phyloP scores from a whole-genome alignment of 2,113 vertebrate genomes.

The Ornithorhynchus anatinus region DNA sequence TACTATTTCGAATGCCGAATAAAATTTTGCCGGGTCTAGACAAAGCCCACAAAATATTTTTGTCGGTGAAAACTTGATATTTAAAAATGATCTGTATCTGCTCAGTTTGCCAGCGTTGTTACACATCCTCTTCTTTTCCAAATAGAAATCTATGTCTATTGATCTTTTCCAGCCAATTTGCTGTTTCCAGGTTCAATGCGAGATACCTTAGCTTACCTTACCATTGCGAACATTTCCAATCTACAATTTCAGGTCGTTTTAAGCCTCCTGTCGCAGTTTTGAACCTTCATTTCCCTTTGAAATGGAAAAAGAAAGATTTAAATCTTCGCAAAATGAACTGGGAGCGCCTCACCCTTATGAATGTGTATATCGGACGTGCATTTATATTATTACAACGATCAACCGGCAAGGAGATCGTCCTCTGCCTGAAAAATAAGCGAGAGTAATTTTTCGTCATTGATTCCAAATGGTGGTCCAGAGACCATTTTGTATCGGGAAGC shows the following conservation, averaged over 20 bases:
- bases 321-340: neutral
- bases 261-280: neutral
- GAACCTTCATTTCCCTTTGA: constrained; percentile 11
- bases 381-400: neutral
- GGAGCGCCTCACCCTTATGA: constrained; percentile 21
- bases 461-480: constrained; percentile 13
- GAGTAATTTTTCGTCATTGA: constrained; percentile 10
- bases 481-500: constrained; percentile 49
- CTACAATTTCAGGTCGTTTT: neutral
- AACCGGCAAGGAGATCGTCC: constrained; percentile 15
- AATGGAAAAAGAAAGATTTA: neutral
- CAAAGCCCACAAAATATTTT: constrained; percentile 33
- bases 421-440: neutral
- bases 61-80: constrained; percentile 7
- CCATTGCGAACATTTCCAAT: constrained; percentile 11
- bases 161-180: constrained; percentile 40
- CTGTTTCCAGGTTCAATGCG: neutral
- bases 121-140: neutral
- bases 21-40: constrained; percentile 37
- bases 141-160: constrained; percentile 34
- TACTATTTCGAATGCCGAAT: constrained; percentile 27
- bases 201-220: constrained; percentile 24
- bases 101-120: neutral
- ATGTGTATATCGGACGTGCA: constrained; percentile 10
- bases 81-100: constrained; percentile 1